Base-by-base conservation (phyloP, 2,888 invertebrate genomes). In the Agrilus mali region DNA sequence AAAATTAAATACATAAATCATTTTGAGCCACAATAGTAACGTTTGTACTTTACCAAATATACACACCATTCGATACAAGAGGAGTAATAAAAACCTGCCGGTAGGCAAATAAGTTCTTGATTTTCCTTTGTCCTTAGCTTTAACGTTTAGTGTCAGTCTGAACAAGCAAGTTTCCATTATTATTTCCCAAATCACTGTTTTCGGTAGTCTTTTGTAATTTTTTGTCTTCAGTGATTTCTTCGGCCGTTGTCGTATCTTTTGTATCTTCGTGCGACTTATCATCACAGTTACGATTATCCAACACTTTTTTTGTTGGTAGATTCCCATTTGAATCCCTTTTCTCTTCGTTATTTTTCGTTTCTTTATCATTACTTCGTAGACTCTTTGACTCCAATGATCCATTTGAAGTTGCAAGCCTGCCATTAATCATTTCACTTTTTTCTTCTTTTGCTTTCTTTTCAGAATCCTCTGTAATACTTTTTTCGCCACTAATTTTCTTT, bases 281-380 rank as follows among this genome's bases (percentile, higher is more conserved):
- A 27, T 27, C 27, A 27, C 27, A 27, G 27, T 27, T 27, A 27
- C 27, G 27, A 10, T 27, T 27, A 27, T 27, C 27, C 10, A 27
- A 10, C 27, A 27, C 1, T 27, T 27, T 27, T 10, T 27, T 27
- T 27, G 27, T 10, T 27, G 27, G 27, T 27, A 27, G 27, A 27
- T 27, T 33, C 13, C 33, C 40, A 3, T 34, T 10, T 14, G 38
- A 32, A 41, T 41, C 42, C 17, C 36, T 38, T 22, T 39, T 45
- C 42, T 45, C 42, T 42, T 42, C 42, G 14, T 41, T 42, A 27
- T 44, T 38, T 15, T 45, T 45, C 31, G 37, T 22, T 33, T 43
- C 38, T 8, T 40, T 43, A 31, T 33, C 41, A 33, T 33, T 20
- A 12, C 40, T n/a, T 41, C 36, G 27, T 13, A 12, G 16, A 20